Percentiles rank a stretch among this genome's conserved stretches.
These are phyloP conservation scores for Dromaius novaehollandiae DNA, from an alignment of 2,113 vertebrate genomes.

Conservation along the genomic window DNA sequence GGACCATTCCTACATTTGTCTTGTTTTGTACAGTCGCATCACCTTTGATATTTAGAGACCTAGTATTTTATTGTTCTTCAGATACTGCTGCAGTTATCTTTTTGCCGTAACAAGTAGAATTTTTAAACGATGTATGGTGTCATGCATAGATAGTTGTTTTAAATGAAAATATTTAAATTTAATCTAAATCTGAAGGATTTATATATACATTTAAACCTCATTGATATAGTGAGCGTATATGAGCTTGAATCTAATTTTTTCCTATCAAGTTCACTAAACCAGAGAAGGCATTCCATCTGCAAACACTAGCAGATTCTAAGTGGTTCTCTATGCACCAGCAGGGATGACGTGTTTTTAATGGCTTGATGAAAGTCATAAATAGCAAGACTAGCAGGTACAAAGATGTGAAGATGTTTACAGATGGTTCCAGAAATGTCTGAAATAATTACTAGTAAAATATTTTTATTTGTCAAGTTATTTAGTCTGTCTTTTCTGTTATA, in stretches of 20 bases:
- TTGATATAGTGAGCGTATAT: not conserved
- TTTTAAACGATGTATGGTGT: not conserved
- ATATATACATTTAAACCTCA: not conserved
- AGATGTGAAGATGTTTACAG: not conserved
- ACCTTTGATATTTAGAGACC: slow-evolving; percentile 25
- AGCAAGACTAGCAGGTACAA: not conserved
- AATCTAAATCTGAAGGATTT: not conserved
- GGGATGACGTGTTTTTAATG: slow-evolving; percentile 41
- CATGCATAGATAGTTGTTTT: not conserved
- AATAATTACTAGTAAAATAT: not conserved
- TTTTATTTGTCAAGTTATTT: not conserved
- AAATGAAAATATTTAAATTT: not conserved
- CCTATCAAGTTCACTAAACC: not conserved
- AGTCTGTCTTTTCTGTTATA: not conserved
- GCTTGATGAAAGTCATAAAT: slow-evolving; percentile 22
- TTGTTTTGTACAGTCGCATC: slow-evolving; percentile 6
- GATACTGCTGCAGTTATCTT: slow-evolving; percentile 3
- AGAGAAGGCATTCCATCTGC: not conserved
- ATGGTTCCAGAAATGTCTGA: slow-evolving; percentile 1
- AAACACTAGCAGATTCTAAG: slow-evolving; percentile 8
- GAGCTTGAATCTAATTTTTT: slow-evolving; percentile 4
- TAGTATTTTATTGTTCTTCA: slow-evolving; percentile 29
- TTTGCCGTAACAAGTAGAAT: not conserved
- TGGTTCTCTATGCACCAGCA: not conserved
- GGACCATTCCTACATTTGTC: too few species aligned